Conservation (phyloP, 2,888 invertebrate species). For the Venustoraphidia nigricollis region DNA sequence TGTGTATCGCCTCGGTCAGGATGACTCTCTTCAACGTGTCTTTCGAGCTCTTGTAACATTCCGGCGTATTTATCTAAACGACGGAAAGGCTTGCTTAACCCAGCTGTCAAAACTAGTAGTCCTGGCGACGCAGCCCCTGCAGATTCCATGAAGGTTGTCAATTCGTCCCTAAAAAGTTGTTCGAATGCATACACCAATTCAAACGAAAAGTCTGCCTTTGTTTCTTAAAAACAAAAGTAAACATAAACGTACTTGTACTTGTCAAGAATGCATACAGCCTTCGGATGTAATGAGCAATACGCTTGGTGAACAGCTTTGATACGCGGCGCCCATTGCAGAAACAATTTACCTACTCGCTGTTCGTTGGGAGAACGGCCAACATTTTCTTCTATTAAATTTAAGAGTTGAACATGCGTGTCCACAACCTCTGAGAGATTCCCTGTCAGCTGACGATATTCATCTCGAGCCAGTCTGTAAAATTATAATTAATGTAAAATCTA, state of each 20-base stretch:
- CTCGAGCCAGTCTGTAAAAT: slow-evolving; percentile 53
- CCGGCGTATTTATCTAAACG: slow-evolving; percentile 89
- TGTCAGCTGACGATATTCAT: slow-evolving; percentile 75
- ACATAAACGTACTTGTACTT: slow-evolving; percentile 62
- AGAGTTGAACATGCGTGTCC: slow-evolving; percentile 67
- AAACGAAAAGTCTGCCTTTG: neutral
- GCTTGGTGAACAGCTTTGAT: slow-evolving; percentile 71
- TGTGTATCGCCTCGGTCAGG: slow-evolving; percentile 94
- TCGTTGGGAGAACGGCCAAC: slow-evolving; percentile 52
- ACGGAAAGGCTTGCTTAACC: slow-evolving; percentile 88
- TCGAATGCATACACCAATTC: neutral
- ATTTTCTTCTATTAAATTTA: slow-evolving; percentile 65
- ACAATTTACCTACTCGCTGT: slow-evolving; percentile 82
- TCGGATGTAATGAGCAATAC: slow-evolving; percentile 89
- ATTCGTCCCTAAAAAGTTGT: slow-evolving; percentile 46
- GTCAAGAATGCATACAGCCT: slow-evolving; percentile 85
- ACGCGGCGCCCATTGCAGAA: slow-evolving; percentile 68
- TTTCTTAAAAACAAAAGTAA: neutral
- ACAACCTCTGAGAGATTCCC: slow-evolving; percentile 82
- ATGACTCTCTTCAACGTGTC: slow-evolving; percentile 91
- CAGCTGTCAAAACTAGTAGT: slow-evolving; percentile 77
- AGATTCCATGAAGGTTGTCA: slow-evolving; percentile 77
- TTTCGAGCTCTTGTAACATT: slow-evolving; percentile 85
- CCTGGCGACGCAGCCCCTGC: slow-evolving; percentile 76
- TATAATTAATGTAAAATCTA: slow-evolving; percentile 1